Percentiles rank a stretch among this genome's conserved stretches.
phyloP scores from a whole-genome alignment of 1,140 invertebrate genomes.

The Frieseomelitta varia region DNA sequence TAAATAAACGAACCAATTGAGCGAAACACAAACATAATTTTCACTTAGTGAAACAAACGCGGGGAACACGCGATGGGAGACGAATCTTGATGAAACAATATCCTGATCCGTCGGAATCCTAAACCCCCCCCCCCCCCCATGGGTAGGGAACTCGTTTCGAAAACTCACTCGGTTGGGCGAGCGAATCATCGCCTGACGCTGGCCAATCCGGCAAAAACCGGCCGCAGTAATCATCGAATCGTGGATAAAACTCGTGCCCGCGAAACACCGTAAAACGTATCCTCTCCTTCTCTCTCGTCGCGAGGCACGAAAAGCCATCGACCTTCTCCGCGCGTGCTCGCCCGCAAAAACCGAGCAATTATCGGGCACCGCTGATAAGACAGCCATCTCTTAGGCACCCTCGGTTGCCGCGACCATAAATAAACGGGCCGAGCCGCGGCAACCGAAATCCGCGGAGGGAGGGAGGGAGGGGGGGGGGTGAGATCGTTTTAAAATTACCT shows the following conservation, averaged over 20 bases:
- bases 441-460: conserved; percentile 34
- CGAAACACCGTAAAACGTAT: conserved; percentile 11
- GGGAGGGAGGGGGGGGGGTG: neutral
- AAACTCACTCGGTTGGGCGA: too few relatives aligned
- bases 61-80: neutral
- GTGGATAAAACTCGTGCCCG: conserved; percentile 35
- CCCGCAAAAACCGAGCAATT: conserved; percentile 48
- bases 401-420: conserved; percentile 37
- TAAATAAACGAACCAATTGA: too few relatives aligned
- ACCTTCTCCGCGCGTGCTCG: neutral
- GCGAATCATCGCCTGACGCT: conserved; percentile 32
- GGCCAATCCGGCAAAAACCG: conserved; percentile 21
- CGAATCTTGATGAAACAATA: neutral
- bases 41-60: too few relatives aligned
- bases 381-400: conserved; percentile 24
- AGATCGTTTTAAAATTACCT: conserved; percentile 52
- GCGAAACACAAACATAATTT: too few relatives aligned
- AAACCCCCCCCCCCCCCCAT: neutral
- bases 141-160: neutral
- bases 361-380: conserved; percentile 47
- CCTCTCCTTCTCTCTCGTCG: neutral
- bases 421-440: conserved; percentile 9
- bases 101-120: neutral
- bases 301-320: conserved; percentile 20
- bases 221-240: conserved; percentile 24